Conservation (phyloP, 2,888 invertebrate genomes). For the Agrotis puta region DNA sequence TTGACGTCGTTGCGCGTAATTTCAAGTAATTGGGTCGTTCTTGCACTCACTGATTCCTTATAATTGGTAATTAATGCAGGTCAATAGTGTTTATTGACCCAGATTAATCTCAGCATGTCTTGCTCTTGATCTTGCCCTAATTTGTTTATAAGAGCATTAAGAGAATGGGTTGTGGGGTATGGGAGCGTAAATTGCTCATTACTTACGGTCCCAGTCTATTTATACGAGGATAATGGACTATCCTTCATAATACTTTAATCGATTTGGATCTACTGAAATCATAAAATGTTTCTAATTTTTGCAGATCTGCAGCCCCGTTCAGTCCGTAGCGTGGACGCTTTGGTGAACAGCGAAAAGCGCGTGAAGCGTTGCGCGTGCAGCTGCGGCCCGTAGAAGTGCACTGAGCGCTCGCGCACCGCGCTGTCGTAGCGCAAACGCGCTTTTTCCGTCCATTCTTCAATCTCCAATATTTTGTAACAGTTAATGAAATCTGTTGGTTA, state of each 20-base stretch:
- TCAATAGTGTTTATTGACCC: slow-evolving; percentile 50
- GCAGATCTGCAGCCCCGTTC: slow-evolving; percentile 95
- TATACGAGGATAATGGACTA: slow-evolving; percentile 15
- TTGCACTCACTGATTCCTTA: slow-evolving; percentile 35
- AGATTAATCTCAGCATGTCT: slow-evolving; percentile 28
- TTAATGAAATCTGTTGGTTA: slow-evolving; percentile 63
- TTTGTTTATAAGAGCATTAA: slow-evolving; percentile 46
- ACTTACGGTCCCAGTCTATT: slow-evolving; percentile 21
- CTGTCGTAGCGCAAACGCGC: slow-evolving; percentile 36
- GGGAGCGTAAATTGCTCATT: slow-evolving; percentile 24
- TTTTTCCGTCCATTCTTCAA: slow-evolving; percentile 75
- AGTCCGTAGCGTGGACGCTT: slow-evolving; percentile 91
- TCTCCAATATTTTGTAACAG: slow-evolving; percentile 68
- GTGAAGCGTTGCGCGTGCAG: slow-evolving; percentile 94
- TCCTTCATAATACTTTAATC: background rate
- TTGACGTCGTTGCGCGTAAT: slow-evolving; percentile 33
- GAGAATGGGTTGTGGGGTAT: slow-evolving; percentile 17
- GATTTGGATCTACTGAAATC: background rate
- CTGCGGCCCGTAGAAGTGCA: slow-evolving; percentile 91
- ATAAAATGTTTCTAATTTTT: slow-evolving; percentile 64
- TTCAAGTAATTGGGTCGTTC: slow-evolving; percentile 25
- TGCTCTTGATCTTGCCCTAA: slow-evolving; percentile 48
- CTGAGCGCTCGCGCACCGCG: slow-evolving; percentile 44
- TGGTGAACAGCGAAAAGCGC: slow-evolving; percentile 91
- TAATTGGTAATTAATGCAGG: slow-evolving; percentile 40